These are phyloP conservation scores for Nesidiocoris tenuis DNA, from an alignment of 2,888 invertebrate species.

Conservation along the genomic window DNA sequence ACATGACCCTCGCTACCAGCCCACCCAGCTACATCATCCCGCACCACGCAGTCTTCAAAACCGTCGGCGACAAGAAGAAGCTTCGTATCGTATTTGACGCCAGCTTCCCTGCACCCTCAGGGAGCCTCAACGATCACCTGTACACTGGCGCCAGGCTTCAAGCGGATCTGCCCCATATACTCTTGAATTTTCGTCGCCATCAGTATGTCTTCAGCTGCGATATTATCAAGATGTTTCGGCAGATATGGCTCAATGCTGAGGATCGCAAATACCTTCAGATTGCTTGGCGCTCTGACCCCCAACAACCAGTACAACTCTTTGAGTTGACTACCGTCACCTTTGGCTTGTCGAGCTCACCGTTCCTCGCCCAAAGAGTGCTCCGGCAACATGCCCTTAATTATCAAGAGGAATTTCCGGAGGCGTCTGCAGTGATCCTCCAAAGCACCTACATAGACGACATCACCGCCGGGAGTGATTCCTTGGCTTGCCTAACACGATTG, in stretches of 20 bases:
- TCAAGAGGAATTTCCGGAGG: background rate
- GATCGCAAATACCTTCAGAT: slow-evolving; percentile 1
- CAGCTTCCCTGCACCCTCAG: no score
- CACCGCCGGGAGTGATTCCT: background rate
- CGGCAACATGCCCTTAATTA: background rate
- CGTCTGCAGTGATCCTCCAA: background rate
- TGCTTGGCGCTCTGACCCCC: background rate
- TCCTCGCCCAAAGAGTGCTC: background rate
- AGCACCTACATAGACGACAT: slow-evolving; percentile 14
- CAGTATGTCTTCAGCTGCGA: slow-evolving; percentile 6
- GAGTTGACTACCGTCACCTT: slow-evolving; percentile 9
- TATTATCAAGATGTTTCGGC: slow-evolving; percentile 30
- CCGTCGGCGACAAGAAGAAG: background rate
- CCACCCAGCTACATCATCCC: slow-evolving; percentile 17
- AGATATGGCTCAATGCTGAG: background rate
- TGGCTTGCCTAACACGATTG: background rate
- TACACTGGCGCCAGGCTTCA: slow-evolving; percentile 12
- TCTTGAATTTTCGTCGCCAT: slow-evolving; percentile 8
- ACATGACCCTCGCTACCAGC: background rate
- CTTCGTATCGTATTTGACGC: slow-evolving; percentile 34
- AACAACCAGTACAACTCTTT: background rate
- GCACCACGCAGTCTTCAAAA: slow-evolving; percentile 31
- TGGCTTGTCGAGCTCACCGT: background rate
- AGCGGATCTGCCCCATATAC: slow-evolving; percentile 15
- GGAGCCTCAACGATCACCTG: slow-evolving; percentile 22